Percentiles rank a stretch among this genome's conserved stretches.
These are phyloP conservation scores for Passerculus sandwichensis DNA, from an alignment of 2,797 vertebrate genomes.

Conservation along the genomic window DNA sequence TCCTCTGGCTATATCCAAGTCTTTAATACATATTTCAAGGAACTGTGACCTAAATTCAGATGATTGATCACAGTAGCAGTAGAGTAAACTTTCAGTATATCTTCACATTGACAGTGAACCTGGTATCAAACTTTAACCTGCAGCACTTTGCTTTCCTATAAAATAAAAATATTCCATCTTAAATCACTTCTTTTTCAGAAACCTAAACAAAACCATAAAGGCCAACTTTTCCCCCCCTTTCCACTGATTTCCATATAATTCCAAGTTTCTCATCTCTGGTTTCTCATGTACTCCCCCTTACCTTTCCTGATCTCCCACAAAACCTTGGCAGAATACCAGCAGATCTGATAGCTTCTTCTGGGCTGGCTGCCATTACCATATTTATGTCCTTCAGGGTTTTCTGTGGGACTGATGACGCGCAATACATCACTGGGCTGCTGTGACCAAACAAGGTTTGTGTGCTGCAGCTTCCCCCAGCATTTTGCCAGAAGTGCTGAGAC, in stretches of 20 bases:
- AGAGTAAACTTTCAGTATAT: conserved; percentile 36
- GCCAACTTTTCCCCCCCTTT: neutral
- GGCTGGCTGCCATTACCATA: conserved; percentile 58
- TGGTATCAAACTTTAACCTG: conserved; percentile 29
- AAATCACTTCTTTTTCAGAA: conserved; percentile 27
- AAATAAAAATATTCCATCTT: conserved; percentile 30
- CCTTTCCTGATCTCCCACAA: conserved; percentile 16
- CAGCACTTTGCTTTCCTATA: conserved; percentile 24
- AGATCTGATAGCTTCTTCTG: conserved; percentile 39
- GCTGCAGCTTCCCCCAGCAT: conserved; percentile 32
- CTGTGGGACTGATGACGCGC: conserved; percentile 49
- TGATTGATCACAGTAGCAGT: conserved; percentile 5
- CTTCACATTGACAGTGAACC: conserved; percentile 12
- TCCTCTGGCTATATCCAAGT: neutral
- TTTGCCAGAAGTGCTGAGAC: conserved; percentile 45
- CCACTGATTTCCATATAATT: neutral
- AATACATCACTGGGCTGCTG: conserved; percentile 31
- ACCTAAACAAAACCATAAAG: neutral
- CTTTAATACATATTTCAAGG: conserved; percentile 29
- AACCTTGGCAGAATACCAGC: conserved; percentile 41
- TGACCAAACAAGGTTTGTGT: conserved; percentile 53
- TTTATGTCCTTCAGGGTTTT: conserved; percentile 47
- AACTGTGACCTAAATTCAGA: conserved; percentile 16
- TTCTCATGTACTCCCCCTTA: conserved; percentile 29
- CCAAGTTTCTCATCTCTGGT: conserved; percentile 6